Conservation (phyloP, 1,140 invertebrate species). For the Bombus waltoni region DNA sequence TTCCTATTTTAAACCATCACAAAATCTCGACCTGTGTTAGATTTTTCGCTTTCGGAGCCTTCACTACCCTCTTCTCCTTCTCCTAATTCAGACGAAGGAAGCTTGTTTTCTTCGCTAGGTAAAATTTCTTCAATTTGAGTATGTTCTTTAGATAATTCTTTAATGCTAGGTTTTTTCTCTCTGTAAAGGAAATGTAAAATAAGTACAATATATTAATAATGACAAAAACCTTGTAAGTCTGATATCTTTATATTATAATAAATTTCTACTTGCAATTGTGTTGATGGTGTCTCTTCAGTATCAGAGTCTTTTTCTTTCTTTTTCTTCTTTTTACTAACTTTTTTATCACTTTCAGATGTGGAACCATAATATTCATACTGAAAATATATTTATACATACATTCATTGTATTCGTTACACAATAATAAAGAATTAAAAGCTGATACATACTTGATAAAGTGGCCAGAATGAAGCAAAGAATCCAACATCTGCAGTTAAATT, state of each 20-base stretch:
- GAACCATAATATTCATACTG: slow-evolving; percentile 91
- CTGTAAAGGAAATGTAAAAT: slow-evolving; percentile 46
- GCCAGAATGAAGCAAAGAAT: slow-evolving; percentile 99
- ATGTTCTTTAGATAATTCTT: slow-evolving; percentile 64
- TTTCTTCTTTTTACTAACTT: slow-evolving; percentile 88
- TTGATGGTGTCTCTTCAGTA: slow-evolving; percentile 83
- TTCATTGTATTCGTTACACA: slow-evolving; percentile 9
- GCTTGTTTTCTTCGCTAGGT: slow-evolving; percentile 60
- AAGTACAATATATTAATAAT: background rate
- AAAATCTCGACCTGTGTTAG: slow-evolving; percentile 91
- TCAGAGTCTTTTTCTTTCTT: slow-evolving; percentile 91
- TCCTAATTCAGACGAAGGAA: slow-evolving; percentile 57
- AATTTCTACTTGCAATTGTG: slow-evolving; percentile 67
- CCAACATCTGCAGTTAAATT: slow-evolving; percentile 99
- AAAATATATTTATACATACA: slow-evolving; percentile 60
- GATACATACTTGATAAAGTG: slow-evolving; percentile 92
- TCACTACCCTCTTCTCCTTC: slow-evolving; percentile 78
- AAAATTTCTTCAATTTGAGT: slow-evolving; percentile 65
- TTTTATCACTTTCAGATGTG: slow-evolving; percentile 82
- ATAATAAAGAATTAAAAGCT: background rate
- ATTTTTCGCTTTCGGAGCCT: slow-evolving; percentile 84
- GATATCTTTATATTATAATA: slow-evolving; percentile 28
- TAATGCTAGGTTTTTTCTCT: slow-evolving; percentile 68
- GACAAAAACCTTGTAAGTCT: no score
- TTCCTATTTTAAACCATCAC: slow-evolving; percentile 84